phyloP scores from a whole-genome alignment of 2,888 invertebrate genomes.

The Cyaniris semiargus region DNA sequence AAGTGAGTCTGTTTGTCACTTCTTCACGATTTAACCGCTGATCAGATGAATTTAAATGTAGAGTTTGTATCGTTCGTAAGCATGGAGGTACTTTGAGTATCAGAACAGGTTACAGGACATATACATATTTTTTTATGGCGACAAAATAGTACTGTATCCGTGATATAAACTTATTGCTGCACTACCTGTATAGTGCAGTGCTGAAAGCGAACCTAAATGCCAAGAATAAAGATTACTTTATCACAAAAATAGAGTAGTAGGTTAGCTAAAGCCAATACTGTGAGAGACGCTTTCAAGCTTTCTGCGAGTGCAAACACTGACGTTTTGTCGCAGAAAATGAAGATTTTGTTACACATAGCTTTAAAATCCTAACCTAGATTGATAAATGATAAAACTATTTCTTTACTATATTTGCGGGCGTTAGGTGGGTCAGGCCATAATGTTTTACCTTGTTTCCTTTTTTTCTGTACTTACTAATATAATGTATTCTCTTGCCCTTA shows the following conservation, averaged over 20 bases:
- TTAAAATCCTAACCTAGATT: background rate
- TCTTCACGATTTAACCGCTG: background rate
- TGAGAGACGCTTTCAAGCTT: background rate
- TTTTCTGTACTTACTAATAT: too few species aligned
- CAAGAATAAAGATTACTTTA: constrained; percentile 3
- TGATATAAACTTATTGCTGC: background rate
- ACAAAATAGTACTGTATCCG: background rate
- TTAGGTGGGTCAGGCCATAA: too few species aligned
- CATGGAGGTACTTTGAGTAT: background rate
- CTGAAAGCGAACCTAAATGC: background rate
- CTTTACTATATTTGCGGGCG: too few species aligned
- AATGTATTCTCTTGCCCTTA: too few species aligned
- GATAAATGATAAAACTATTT: background rate
- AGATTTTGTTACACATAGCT: background rate
- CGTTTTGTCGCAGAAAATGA: background rate
- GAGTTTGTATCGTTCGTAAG: background rate
- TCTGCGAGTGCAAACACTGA: background rate
- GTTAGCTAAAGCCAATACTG: background rate
- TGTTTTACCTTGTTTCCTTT: too few species aligned
- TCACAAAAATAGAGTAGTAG: background rate
- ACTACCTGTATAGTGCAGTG: too few species aligned
- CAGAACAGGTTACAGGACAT: background rate
- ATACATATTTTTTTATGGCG: background rate
- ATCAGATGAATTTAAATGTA: background rate
- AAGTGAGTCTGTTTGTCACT: too few species aligned